Conservation (phyloP, 2,113 vertebrate genomes). For the Neotoma lepida region DNA sequence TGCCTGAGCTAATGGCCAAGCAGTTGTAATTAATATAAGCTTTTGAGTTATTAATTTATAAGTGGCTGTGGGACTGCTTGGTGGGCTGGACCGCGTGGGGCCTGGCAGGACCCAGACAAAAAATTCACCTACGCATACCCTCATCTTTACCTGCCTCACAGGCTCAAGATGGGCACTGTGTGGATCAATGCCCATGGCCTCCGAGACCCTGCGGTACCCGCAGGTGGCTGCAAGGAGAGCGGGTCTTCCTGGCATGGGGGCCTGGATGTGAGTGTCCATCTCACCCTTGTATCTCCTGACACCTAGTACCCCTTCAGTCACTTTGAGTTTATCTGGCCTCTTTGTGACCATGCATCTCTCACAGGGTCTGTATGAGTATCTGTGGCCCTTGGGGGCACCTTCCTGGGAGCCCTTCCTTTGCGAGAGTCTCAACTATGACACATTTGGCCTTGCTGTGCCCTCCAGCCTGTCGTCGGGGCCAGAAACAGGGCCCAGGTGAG, state of each 20-base stretch:
- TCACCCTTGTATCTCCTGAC: accelerated
- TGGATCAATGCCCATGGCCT: slow-evolving; percentile 92
- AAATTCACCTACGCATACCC: too few relatives aligned
- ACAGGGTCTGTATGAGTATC: slow-evolving; percentile 92
- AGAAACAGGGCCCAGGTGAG: slow-evolving; percentile 67
- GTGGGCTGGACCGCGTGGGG: too few relatives aligned
- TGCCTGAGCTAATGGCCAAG: too few relatives aligned
- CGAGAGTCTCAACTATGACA: slow-evolving; percentile 83
- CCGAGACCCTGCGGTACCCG: slow-evolving; percentile 87
- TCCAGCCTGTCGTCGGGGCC: slow-evolving; percentile 23
- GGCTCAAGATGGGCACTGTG: slow-evolving; percentile 88
- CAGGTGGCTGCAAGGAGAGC: slow-evolving; percentile 89
- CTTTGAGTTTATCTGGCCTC: not conserved
- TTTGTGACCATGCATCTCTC: not conserved
- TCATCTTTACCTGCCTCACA: slow-evolving; percentile 60
- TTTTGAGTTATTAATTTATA: too few relatives aligned
- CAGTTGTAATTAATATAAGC: too few relatives aligned
- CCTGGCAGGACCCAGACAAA: too few relatives aligned
- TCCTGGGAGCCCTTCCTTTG: slow-evolving; percentile 62
- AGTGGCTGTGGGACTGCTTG: too few relatives aligned
- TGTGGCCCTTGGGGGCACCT: slow-evolving; percentile 77
- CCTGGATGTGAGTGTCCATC: slow-evolving; percentile 84
- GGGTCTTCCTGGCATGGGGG: slow-evolving; percentile 91
- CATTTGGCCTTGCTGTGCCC: slow-evolving; percentile 83
- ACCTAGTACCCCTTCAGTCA: too few relatives aligned